Percentiles rank a stretch among this genome's conserved stretches.
These are phyloP conservation scores for Amblyjoppa proteus DNA, from an alignment of 2,888 invertebrate species.

Conservation along the genomic window DNA sequence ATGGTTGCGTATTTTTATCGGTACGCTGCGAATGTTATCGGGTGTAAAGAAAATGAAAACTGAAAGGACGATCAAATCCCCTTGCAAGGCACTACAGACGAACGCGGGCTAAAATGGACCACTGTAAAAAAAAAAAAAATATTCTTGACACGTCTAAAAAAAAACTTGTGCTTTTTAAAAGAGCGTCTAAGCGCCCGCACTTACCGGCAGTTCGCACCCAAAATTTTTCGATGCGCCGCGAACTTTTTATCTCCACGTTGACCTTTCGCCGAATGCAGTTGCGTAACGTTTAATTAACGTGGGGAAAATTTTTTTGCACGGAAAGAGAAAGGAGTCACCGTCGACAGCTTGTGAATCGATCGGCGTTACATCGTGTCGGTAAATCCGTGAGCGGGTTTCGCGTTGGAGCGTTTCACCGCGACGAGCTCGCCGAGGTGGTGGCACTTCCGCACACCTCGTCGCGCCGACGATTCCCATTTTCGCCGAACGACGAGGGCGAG, in stretches of 20 bases:
- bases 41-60: background rate
- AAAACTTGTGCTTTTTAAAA: background rate
- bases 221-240: background rate
- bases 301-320: background rate
- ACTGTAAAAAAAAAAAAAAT: background rate
- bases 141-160: too few species aligned
- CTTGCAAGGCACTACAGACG: background rate
- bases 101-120: background rate
- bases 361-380: conserved; percentile 19
- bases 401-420: background rate
- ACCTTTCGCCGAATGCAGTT: too few species aligned
- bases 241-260: background rate
- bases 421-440: conserved; percentile 27
- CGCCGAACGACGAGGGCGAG: conserved; percentile 33
- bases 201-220: background rate
- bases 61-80: background rate
- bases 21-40: background rate
- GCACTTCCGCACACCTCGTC: conserved; percentile 41
- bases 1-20: background rate
- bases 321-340: background rate
- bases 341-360: conserved; percentile 21
- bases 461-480: conserved; percentile 48
- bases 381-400: conserved; percentile 11
- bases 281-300: background rate
- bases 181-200: background rate